Evolutionary conservation across 2,888 invertebrate species (phyloP), one percentile per base, ranked within the genome.

Genomic region (Mylabris sibirica): DNA sequence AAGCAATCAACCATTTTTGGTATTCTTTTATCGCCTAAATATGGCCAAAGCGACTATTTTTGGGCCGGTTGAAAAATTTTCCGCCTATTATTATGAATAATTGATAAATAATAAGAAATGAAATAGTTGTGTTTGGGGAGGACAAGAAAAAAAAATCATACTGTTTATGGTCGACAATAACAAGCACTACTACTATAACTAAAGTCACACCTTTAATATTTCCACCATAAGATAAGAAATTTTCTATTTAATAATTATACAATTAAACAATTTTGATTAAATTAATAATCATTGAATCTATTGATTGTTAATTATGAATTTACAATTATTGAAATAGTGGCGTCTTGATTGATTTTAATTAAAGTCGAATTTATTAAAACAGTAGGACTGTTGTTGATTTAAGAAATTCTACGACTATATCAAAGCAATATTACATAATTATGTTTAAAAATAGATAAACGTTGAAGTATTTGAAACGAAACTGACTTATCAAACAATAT

Each of bases 371-470:
- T 57, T 57, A 24, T 57, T 24, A 5, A 1, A 57, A 57, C 57
- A 57, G 57, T 8, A 57, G 57, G 57, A 57, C 3, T 57, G 24
- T 57, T 24, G 57, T 53, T 53, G 49, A 20, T 57, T 14, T 57
- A 57, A 49, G 20, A 67, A 12, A 60, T 60, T 35, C 12, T 34
- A 17, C 34, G 8, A 4, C 4, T 17, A 26, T n/a, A 17, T 60
- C 22, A 11, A 9, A n/a, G 4, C 4, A 30, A 30, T 30, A 26
- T 60, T 60, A 35, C 60, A 60, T 38, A 17, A 61, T 30, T 30
- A 5, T n/a, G 38, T 61, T 61, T 61, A 61, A 61, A 61, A 61
- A 61, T 38, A 20, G 38, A 61, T 61, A 61, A 44, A 8, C n/a
- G 44, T 44, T 35, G 8, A 2, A 11, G 11, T 35, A 35, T 35